Base-by-base conservation (phyloP, 2,888 invertebrate species). In the Spisula solida region DNA sequence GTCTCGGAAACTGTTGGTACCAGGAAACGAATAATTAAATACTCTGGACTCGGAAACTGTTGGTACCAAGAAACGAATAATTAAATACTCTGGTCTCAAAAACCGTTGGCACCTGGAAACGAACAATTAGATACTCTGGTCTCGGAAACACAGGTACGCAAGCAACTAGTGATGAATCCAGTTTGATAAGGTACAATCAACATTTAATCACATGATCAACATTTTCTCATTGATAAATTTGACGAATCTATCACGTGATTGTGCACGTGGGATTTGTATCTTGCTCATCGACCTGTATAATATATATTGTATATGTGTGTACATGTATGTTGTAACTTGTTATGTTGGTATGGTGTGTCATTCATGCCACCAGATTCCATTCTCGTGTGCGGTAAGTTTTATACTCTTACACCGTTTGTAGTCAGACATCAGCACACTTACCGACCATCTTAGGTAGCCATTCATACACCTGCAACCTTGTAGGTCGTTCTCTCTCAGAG, bases 241-340 rank as follows among this genome's bases (percentile, higher is more conserved):
- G 20, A 60, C 60, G 60, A 60, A 25, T n/a, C 60, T 60, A n/a
- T 1, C 60, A 60, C 60, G n/a, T 60, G n/a, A n/a, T 60, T 0
- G 60, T 60, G 25, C 60, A 25, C n/a, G n/a, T 60, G 60, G 60
- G 60, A n/a, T 25, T n/a, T 60, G n/a, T 60, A 60, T 60, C 60
- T n/a, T n/a, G 2, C 20, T 25, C n/a, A 60, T 60, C 60, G 1
- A 25, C n/a, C 20, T 1, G 25, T 25, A 10, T 1, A 60, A 25
- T 60, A n/a, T 60, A 20, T 60, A n/a, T 1, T 60, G 6, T 60
- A 10, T 60, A 25, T 18, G 4, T 60, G 8, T 60, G 6, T 4
- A 6, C 60, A n/a, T 25, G 20, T 25, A 60, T 25, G 20, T 25
- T 60, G n/a, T 10, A 60, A 20, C 4, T 18, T n/a, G n/a, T n/a